Base-by-base conservation (phyloP, 2,113 vertebrate species). In the Echinops telfairi region DNA sequence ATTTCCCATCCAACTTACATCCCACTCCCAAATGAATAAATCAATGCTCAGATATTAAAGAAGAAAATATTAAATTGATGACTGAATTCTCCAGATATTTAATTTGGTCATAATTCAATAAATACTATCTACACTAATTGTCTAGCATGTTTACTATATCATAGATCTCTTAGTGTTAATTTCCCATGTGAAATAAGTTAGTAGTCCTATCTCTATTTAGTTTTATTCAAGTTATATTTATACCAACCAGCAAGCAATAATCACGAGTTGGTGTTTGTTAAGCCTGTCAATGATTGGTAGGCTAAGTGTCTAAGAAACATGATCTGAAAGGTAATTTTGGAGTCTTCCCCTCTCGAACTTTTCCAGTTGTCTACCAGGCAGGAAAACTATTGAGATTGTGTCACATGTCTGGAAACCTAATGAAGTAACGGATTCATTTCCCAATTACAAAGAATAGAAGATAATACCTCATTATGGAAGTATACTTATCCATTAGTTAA, bases 141-240 rank as follows among this genome's bases (percentile, higher is more conserved):
- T 91, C 83, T 93, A 89, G 89, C n/a, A 23, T 84, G 53, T 91
- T 86, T 84, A 58, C 60, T 11, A n/a, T 84, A 79, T n/a, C 9
- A 76, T 53, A 86, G 4, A 1, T 75, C 1, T 81, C 86, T 91
- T 40, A 33, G 78, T 70, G 12, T 82, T 92, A 84, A 89, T 85
- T 93, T 96, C 15, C 19, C n/a, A 83, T 29, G 16, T 92, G 29
- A 88, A 90, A 85, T 88, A 93, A 53, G 3, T 77, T 79, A 89
- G 17, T 53, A 1, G 16, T 31, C 47, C 62, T 89, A 17, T 89
- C 38, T 94, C 31, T 36, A 80, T 81, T 79, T 6, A 86, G 60
- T 94, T 91, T 95, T 95, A 86, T 89, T 90, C 53, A 95, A 90
- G 25, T 94, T 94, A 47, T 82, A 36, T 10, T 77, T 47, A 94